Evolutionary conservation across 2,888 invertebrate genomes (phyloP), one percentile per base, ranked within the genome.

Genomic region (Acanthopleura granulata): DNA sequence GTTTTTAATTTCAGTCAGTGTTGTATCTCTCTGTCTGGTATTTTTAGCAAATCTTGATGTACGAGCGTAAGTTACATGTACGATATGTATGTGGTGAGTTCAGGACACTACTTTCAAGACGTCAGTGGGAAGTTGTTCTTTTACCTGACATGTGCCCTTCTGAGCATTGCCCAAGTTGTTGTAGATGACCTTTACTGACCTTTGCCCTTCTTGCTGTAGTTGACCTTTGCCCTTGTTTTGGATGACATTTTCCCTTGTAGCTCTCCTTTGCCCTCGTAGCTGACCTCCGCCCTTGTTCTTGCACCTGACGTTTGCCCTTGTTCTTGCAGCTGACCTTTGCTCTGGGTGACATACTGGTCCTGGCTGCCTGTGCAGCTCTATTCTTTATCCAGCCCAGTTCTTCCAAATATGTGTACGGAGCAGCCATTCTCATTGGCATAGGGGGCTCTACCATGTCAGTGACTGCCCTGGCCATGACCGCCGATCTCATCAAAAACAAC

Each of bases 371-470:
- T 87, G 82, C 93, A 49, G 94, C 94, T 93, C 93, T 96, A 80
- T 94, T 93, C 88, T 92, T 91, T 76, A 77, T 85, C 18, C 73
- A 75, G 0, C 51, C 74, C 40, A 74, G 76, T 14, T 74, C 51
- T 25, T 76, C 77, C 11, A 77, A 79, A 27, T 76, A 81, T 62
- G 84, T 96, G 80, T 95, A 95, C 90, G 91, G 92, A 50, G 94
- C 95, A 61, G 94, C 95, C 49, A 91, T 94, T 29, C 89, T 96
- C 70, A 92, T 95, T 89, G 97, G 97, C 76, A 93, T 94, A 61
- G 95, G 95, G 49, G 95, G 95, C 87, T 95, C 97, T 0, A 94
- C 95, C 51, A 95, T 97, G 73, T 93, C 97, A 87, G 95, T 98
- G 3, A 95, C 96, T 62, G 96, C 97, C 85, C 92, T 98, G 70